These are phyloP conservation scores for Etia nguti DNA, from an alignment of 2,113 vertebrate species.

Conservation along the genomic window DNA sequence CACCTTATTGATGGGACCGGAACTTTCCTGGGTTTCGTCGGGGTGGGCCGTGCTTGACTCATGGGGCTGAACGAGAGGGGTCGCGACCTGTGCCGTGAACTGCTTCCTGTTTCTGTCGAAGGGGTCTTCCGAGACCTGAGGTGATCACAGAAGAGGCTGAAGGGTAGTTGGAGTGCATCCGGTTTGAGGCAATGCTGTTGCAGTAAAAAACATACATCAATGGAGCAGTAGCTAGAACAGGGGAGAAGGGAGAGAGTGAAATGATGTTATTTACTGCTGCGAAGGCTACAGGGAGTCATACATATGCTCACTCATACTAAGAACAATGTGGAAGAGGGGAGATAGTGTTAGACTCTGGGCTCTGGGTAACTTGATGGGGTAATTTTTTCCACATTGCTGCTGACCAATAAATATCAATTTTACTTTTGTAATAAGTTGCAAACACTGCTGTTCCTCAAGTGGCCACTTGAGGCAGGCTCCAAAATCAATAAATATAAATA, in stretches of 20 bases:
- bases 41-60: constrained; percentile 72
- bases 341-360: neutral
- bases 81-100: constrained; percentile 61
- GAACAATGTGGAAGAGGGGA: constrained; percentile 52
- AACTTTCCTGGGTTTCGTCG: constrained; percentile 68
- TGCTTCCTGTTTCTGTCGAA: constrained; percentile 74
- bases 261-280: constrained; percentile 50
- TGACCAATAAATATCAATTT: neutral
- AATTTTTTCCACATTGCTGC: neutral
- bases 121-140: constrained; percentile 50
- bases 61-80: constrained; percentile 63
- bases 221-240: constrained; percentile 47
- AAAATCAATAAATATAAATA: neutral
- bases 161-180: constrained; percentile 31
- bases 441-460: neutral
- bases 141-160: constrained; percentile 53
- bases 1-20: constrained; percentile 70
- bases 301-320: constrained; percentile 52
- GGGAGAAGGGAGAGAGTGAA: constrained; percentile 1
- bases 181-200: constrained; percentile 32
- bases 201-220: constrained; percentile 57
- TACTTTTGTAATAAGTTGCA: neutral
- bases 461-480: neutral
- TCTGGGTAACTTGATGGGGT: neutral
- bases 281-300: constrained; percentile 3